Evolutionary conservation across 64 coral and sea anemone species (phyloP).

Genomic region (Acropora yongei): DNA sequence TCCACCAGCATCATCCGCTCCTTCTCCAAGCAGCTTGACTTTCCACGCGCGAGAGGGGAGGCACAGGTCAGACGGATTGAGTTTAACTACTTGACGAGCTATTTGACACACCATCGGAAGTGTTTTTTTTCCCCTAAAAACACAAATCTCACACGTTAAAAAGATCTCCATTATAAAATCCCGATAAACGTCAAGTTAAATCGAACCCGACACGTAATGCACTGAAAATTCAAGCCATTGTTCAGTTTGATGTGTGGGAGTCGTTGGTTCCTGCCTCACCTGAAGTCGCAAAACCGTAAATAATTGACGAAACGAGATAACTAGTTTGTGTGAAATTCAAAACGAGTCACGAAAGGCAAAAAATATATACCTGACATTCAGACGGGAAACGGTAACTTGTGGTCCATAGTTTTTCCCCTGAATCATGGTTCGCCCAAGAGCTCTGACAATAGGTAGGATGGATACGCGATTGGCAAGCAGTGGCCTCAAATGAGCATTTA

Average conservation of each 20-base stretch:
- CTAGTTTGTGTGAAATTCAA: no score
- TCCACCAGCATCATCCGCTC: slow-evolving; percentile 89
- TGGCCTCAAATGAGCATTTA: slow-evolving; percentile 74
- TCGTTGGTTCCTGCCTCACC: no score
- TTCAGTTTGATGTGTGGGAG: no score
- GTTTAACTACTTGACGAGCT: slow-evolving; percentile 82
- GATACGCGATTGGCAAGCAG: slow-evolving; percentile 81
- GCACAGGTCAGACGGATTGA: slow-evolving; percentile 80
- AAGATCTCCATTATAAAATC: background rate
- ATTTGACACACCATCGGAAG: slow-evolving; percentile 81
- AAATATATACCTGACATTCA: slow-evolving; percentile 54
- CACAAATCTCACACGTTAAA: background rate
- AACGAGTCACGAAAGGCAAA: no score
- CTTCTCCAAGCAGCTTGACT: slow-evolving; percentile 92
- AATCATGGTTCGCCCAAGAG: slow-evolving; percentile 89
- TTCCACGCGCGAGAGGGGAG: slow-evolving; percentile 89
- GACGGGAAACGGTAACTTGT: slow-evolving; percentile 84
- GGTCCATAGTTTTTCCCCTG: slow-evolving; percentile 93
- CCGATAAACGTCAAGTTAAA: no score
- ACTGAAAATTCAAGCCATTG: no score
- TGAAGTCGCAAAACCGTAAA: no score
- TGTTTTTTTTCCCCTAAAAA: slow-evolving; percentile 73
- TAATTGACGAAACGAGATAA: no score
- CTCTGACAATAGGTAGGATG: slow-evolving; percentile 80
- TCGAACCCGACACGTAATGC: no score